A percentile compares a stretch with the other conserved stretches of the same genome.
These are phyloP conservation scores for Drosophila prostipennis DNA, from an alignment of 2,888 invertebrate genomes.

Conservation along the genomic window DNA sequence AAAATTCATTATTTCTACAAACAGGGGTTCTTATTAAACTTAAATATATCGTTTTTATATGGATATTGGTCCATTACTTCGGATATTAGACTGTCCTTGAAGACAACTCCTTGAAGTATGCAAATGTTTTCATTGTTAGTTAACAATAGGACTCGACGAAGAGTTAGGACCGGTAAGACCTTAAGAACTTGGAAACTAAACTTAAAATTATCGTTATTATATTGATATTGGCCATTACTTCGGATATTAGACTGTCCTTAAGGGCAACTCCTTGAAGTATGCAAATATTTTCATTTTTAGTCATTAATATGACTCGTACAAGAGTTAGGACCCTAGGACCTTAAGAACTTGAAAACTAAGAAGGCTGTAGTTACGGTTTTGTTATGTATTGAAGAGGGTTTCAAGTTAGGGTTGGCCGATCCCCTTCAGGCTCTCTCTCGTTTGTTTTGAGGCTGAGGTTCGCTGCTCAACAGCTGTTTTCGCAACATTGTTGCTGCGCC, in stretches of 20 bases:
- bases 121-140: neutral
- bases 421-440: conserved; percentile 19
- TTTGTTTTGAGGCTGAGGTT: conserved; percentile 47
- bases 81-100: too few relatives aligned
- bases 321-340: too few relatives aligned
- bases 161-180: too few relatives aligned
- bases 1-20: too few relatives aligned
- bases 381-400: conserved; percentile 17
- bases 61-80: too few relatives aligned
- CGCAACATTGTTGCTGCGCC: conserved; percentile 73
- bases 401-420: neutral
- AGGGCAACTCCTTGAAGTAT: neutral
- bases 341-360: neutral
- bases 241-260: too few relatives aligned
- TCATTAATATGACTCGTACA: conserved; percentile 2
- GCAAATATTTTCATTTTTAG: neutral
- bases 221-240: too few relatives aligned
- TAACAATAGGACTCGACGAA: conserved; percentile 18
- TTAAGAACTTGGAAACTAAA: too few relatives aligned
- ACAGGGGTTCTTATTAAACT: too few relatives aligned
- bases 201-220: too few relatives aligned
- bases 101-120: too few relatives aligned
- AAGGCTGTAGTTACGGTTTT: neutral
- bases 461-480: conserved; percentile 77
- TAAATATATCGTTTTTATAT: too few relatives aligned